phyloP scores from a whole-genome alignment of 1,140 invertebrate species.

The Notospermus geniculatus region DNA sequence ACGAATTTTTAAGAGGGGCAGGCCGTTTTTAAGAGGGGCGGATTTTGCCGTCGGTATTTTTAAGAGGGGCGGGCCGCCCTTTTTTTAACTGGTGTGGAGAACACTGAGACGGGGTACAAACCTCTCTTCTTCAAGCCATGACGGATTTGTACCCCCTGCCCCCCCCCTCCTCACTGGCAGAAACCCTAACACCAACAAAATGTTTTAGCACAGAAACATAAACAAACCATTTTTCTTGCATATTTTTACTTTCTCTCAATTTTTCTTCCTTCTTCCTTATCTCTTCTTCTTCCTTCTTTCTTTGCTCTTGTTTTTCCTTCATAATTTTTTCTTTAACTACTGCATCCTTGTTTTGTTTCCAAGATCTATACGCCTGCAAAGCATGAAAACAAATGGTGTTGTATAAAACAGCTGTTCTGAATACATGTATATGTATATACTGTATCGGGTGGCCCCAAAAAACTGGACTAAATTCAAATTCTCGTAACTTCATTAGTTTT shows the following conservation, averaged over 20 bases:
- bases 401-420: background rate
- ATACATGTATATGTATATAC: background rate
- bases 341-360: background rate
- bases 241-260: background rate
- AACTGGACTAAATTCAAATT: background rate
- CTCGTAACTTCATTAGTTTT: too few species aligned
- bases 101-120: too few species aligned
- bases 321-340: background rate
- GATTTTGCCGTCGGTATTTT: too few species aligned
- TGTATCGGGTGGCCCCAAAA: background rate
- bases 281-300: conserved; percentile 5
- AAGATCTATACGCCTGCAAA: background rate
- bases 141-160: too few species aligned
- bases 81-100: too few species aligned
- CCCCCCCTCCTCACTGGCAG: too few species aligned
- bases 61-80: too few species aligned
- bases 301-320: conserved; percentile 5
- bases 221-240: background rate
- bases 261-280: conserved; percentile 1
- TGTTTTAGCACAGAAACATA: too few species aligned
- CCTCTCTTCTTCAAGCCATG: too few species aligned
- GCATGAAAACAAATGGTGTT: background rate
- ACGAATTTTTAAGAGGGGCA: too few species aligned
- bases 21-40: too few species aligned
- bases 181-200: too few species aligned